These are phyloP conservation scores for Percina caprodes DNA, from an alignment of 2,113 vertebrate species.

Conservation along the genomic window DNA sequence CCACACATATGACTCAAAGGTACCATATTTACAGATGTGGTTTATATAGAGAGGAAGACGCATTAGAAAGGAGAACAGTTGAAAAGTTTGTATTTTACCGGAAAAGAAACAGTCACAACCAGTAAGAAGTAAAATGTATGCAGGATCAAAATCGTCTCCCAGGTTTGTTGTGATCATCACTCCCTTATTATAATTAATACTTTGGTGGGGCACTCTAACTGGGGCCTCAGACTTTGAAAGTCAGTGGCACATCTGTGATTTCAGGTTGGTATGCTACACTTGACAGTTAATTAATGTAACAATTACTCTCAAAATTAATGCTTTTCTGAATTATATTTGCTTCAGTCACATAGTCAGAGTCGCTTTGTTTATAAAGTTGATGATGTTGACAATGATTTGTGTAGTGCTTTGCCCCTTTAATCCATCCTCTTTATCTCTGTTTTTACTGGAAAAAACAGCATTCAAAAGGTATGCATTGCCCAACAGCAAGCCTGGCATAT, in stretches of 20 bases:
- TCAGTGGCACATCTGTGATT: background rate
- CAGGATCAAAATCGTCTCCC: conserved; percentile 45
- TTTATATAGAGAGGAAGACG: conserved; percentile 80
- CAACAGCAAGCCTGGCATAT: background rate
- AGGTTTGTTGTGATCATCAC: conserved; percentile 25
- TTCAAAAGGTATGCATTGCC: background rate
- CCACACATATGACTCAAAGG: conserved; percentile 77
- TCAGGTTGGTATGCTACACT: conserved; percentile 10
- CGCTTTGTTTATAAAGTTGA: background rate
- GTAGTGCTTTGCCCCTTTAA: background rate
- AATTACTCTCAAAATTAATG: background rate
- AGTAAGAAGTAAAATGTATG: conserved; percentile 56
- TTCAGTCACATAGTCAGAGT: background rate
- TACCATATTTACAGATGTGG: conserved; percentile 79
- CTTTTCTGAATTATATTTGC: background rate
- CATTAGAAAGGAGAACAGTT: conserved; percentile 69
- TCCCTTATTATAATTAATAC: conserved; percentile 9
- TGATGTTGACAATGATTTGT: conserved; percentile 9
- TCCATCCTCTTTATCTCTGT: background rate
- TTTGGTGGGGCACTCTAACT: background rate
- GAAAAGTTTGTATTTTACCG: conserved; percentile 58
- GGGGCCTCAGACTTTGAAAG: background rate
- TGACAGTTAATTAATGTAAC: background rate
- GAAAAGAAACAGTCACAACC: conserved; percentile 76
- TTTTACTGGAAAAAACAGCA: background rate